Conservation (phyloP, 2,113 vertebrate genomes). For the Muntiacus muntjak region DNA sequence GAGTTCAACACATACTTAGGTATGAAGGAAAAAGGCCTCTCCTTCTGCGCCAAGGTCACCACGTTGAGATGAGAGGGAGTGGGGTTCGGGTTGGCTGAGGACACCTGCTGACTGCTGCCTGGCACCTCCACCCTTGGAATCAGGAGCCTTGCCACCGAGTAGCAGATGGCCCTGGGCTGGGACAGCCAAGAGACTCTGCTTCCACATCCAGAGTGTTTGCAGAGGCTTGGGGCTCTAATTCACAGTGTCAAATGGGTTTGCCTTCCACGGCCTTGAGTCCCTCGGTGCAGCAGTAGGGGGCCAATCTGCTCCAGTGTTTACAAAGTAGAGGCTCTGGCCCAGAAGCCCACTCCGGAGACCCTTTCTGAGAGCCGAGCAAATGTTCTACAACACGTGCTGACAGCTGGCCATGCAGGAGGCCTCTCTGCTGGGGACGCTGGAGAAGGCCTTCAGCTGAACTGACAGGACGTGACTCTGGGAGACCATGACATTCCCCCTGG, state of each 20-base stretch:
- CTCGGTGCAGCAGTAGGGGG: fast-evolving
- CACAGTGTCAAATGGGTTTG: background rate
- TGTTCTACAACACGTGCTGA: background rate
- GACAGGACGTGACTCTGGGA: background rate
- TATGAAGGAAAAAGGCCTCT: fast-evolving
- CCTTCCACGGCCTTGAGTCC: background rate
- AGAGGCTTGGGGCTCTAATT: background rate
- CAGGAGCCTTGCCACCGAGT: background rate
- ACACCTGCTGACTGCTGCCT: background rate
- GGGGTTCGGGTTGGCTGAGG: background rate
- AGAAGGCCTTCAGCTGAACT: background rate
- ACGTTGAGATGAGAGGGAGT: background rate
- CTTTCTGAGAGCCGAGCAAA: background rate
- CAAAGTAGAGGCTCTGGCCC: background rate
- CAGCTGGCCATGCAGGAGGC: background rate
- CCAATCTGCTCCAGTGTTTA: fast-evolving
- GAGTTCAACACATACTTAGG: background rate
- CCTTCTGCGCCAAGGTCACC: fast-evolving
- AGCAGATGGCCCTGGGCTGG: conserved; percentile 30
- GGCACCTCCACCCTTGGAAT: background rate
- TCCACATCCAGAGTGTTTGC: background rate
- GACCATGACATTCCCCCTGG: background rate
- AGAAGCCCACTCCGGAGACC: background rate
- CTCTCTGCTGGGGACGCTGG: background rate
- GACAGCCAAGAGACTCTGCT: background rate